Percentiles rank a stretch among this genome's conserved stretches.
phyloP scores from a whole-genome alignment of 2,113 vertebrate genomes.

The Monopterus albus region DNA sequence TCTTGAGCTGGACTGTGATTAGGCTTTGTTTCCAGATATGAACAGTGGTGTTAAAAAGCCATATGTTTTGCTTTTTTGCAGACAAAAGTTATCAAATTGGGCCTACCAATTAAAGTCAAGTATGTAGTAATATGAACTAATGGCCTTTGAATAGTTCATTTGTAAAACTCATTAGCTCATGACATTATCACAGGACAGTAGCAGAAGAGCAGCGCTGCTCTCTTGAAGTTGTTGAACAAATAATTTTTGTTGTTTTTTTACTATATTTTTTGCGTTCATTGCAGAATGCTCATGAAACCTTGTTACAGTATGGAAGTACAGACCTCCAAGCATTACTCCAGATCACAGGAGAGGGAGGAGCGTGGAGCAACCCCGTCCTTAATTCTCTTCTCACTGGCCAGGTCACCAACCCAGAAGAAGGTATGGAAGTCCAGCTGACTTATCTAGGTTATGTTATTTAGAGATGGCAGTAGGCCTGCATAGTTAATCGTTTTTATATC shows the following conservation, averaged over 20 bases:
- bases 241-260: neutral
- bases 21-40: neutral
- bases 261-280: neutral
- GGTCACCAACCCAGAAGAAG: conserved; percentile 88
- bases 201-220: too few relatives aligned
- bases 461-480: neutral
- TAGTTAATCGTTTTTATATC: too few relatives aligned
- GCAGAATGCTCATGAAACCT: conserved; percentile 88
- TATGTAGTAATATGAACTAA: conserved; percentile 2
- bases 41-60: too few relatives aligned
- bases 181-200: neutral
- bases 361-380: conserved; percentile 94
- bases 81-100: neutral
- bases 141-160: neutral
- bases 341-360: conserved; percentile 90
- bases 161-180: neutral
- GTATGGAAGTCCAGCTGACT: conserved; percentile 74
- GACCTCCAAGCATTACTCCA: conserved; percentile 93
- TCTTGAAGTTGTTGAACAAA: neutral
- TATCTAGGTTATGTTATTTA: neutral
- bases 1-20: neutral
- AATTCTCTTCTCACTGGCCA: conserved; percentile 91
- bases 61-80: too few relatives aligned
- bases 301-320: conserved; percentile 94
- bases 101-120: neutral